phyloP scores from a whole-genome alignment of 2,113 vertebrate species.

The Antechinus stuartii region DNA sequence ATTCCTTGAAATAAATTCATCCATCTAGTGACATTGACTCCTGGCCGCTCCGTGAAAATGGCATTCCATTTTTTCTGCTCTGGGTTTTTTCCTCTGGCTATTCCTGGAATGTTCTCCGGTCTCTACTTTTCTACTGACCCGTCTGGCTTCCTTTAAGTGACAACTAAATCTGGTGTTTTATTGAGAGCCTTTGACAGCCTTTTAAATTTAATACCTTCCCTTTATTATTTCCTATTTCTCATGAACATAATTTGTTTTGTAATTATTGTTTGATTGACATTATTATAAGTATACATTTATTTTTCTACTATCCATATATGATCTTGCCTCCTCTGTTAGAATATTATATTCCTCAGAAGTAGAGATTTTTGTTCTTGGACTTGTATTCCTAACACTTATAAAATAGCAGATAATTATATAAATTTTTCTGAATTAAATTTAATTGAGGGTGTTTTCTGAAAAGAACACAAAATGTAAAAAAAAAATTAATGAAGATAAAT shows the following conservation, averaged over 20 bases:
- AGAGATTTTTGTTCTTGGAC: not conserved
- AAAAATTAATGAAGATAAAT: conserved; percentile 43
- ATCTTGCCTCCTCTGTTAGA: not conserved
- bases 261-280: not conserved
- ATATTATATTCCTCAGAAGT: not conserved
- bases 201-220: not conserved
- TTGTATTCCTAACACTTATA: not conserved
- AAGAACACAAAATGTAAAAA: not conserved
- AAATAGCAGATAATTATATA: not conserved
- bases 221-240: not conserved
- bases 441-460: not conserved
- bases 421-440: not conserved
- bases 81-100: not conserved
- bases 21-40: not conserved
- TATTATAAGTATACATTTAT: not conserved
- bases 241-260: not conserved
- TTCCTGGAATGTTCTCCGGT: not conserved
- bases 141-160: not conserved
- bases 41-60: not conserved
- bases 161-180: not conserved
- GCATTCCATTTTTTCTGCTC: not conserved
- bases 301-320: not conserved
- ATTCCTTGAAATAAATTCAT: not conserved
- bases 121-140: not conserved
- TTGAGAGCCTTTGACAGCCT: not conserved